Base-by-base conservation (phyloP, 2,888 invertebrate species). In the Blera fallax region DNA sequence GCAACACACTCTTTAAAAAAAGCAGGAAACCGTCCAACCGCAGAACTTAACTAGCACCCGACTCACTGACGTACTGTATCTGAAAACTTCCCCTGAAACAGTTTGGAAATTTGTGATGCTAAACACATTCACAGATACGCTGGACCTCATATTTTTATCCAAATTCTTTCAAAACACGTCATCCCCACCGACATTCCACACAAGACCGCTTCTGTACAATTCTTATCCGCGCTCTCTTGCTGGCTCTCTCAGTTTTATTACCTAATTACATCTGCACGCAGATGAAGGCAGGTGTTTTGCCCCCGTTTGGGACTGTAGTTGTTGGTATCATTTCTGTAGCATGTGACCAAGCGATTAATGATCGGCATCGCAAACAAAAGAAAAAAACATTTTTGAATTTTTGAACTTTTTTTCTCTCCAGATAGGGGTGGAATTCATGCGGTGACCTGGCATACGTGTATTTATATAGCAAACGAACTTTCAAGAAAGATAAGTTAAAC, bases 391-490 rank as follows among this genome's bases (percentile, higher is more conserved):
- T n/a, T n/a, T n/a, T n/a, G n/a, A n/a, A n/a, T n/a, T n/a, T n/a
- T n/a, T 27, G 24, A 7, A 10, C 2, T 2, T n/a, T 16, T 6
- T 14, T 10, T 14, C 11, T 8, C 21, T 48, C 70, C 18, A 65
- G 72, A 84, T 84, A 84, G 79, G 83, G 83, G 83, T 84, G 67
- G 62, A 79, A 84, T 73, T 79, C 60, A 48, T 73, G 48, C 65
- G 48, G 40, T 77, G 58, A 50, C 60, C 67, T 29, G 37, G 11
- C 54, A 29, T 54, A 58, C 27, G 50, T 50, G 21, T 45, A 32
- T 37, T 24, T 50, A 27, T 58, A 58, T 3, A 56, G 64, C 34
- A 54, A 76, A 76, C 67, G 50, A 67, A 65, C 18, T 48, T 27
- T 16, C n/a, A 27, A 32, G 27, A 1, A 21, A 54, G 62, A 58